Evolutionary conservation across 2,797 vertebrate species (phyloP).

Genomic region (Pipistrellus kuhlii): DNA sequence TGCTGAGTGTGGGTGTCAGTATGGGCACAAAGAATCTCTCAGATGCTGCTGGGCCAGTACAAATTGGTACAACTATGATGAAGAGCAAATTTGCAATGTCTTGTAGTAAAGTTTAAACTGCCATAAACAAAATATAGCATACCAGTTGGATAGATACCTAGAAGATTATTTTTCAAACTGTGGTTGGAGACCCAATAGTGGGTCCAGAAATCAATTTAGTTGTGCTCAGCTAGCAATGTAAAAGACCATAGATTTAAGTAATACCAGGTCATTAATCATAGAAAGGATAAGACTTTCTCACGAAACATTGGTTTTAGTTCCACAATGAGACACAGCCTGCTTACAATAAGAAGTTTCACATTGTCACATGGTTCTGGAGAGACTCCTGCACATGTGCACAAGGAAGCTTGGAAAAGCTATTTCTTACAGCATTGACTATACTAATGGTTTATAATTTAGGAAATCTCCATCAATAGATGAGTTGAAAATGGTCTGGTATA

Average conservation of each 20-base stretch:
- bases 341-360: neutral
- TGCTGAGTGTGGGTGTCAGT: neutral
- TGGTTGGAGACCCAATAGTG: neutral
- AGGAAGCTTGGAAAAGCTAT: neutral
- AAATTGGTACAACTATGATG: neutral
- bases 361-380: neutral
- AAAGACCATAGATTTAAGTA: neutral
- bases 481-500: neutral
- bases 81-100: neutral
- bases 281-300: neutral
- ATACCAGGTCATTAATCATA: neutral
- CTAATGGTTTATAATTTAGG: neutral
- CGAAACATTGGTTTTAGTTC: neutral
- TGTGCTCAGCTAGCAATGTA: neutral
- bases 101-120: constrained; percentile 8
- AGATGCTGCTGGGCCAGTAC: neutral
- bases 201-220: neutral
- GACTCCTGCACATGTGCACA: neutral
- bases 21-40: constrained; percentile 1
- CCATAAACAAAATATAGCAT: neutral
- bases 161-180: neutral
- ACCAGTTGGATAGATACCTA: neutral
- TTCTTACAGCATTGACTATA: neutral
- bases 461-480: neutral
- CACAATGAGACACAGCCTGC: neutral